Percentiles rank a stretch among this genome's conserved stretches.
Conservation (phyloP, 1,140 invertebrate genomes). For the Papilio helenus region DNA sequence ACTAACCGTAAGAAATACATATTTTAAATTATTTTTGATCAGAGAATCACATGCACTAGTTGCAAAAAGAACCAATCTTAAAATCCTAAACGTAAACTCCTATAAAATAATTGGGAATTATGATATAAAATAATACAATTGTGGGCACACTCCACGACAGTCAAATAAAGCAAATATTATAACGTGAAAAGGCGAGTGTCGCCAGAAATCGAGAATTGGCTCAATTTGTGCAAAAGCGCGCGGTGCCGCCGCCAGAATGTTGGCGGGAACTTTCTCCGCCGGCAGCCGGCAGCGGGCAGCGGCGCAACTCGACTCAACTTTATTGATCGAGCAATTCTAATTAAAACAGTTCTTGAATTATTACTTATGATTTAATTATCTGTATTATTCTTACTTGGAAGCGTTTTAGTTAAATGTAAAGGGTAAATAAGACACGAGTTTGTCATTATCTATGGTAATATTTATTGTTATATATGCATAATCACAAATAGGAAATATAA, state of each 20-base stretch:
- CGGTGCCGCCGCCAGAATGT: slow-evolving; percentile 52
- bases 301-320: slow-evolving; percentile 8
- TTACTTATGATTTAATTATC: slow-evolving; percentile 11
- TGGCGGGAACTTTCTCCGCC: slow-evolving; percentile 43
- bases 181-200: slow-evolving; percentile 45
- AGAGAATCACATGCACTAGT: too few relatives aligned
- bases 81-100: too few relatives aligned
- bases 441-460: not conserved
- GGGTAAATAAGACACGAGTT: not conserved
- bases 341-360: slow-evolving; percentile 12
- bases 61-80: too few relatives aligned
- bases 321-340: slow-evolving; percentile 35
- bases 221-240: slow-evolving; percentile 63
- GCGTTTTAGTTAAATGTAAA: not conserved
- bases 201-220: slow-evolving; percentile 63
- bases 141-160: not conserved
- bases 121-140: not conserved
- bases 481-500: too few relatives aligned
- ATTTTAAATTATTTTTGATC: not conserved
- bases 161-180: slow-evolving; percentile 2
- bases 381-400: not conserved
- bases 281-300: not conserved
- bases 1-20: not conserved
- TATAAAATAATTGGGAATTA: not conserved
- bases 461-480: too few relatives aligned